phyloP scores from a whole-genome alignment of 2,888 invertebrate species.

The Habrosyne pyritoides region DNA sequence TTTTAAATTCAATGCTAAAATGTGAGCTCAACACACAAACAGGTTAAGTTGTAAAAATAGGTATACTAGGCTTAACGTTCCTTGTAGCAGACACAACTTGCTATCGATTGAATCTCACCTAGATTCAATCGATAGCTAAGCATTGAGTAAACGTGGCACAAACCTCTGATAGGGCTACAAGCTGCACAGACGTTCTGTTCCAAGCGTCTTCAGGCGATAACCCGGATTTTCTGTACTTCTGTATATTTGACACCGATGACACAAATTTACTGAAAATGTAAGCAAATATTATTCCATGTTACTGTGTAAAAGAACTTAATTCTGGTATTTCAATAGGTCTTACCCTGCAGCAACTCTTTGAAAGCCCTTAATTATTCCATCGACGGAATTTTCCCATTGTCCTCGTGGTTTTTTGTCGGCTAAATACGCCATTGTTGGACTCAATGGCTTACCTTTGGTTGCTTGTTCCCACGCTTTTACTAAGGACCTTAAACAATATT shows the following conservation, averaged over 20 bases:
- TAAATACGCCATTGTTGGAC: conserved; percentile 84
- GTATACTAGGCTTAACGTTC: too few species aligned
- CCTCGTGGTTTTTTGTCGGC: conserved; percentile 36
- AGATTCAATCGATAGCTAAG: too few species aligned
- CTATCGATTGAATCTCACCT: too few species aligned
- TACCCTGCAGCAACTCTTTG: conserved; percentile 85
- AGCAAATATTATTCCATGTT: conserved; percentile 8
- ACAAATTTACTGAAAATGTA: conserved; percentile 85
- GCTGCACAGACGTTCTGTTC: conserved; percentile 92
- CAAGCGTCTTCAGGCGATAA: conserved; percentile 90
- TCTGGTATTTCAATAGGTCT: neutral
- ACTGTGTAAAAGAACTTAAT: too few species aligned
- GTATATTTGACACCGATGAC: conserved; percentile 86
- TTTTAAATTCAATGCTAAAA: too few species aligned
- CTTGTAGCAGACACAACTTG: too few species aligned
- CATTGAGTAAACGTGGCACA: conserved; percentile 10
- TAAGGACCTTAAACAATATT: conserved; percentile 82
- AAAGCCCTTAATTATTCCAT: conserved; percentile 82
- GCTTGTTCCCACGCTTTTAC: conserved; percentile 90
- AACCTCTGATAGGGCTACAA: conserved; percentile 92
- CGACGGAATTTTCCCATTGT: conserved; percentile 72
- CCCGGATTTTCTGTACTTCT: conserved; percentile 85
- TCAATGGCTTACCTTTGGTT: conserved; percentile 80
- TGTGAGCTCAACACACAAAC: too few species aligned
- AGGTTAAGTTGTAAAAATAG: too few species aligned